Evolutionary conservation across 2,113 vertebrate genomes (phyloP), one percentile per base, ranked within the genome.

Genomic region (Leptocoma aspasia): DNA sequence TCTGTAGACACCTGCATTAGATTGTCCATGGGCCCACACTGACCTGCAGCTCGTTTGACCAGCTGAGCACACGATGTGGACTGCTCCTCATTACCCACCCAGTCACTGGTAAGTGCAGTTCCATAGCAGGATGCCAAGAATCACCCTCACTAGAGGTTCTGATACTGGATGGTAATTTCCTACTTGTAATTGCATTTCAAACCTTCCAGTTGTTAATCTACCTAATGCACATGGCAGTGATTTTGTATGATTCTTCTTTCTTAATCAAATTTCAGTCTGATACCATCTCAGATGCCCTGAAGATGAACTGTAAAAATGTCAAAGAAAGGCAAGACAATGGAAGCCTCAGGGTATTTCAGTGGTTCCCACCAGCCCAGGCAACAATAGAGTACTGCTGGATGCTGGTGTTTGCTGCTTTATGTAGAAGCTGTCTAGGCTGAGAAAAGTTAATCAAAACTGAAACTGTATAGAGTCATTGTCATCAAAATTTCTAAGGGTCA

Each of bases 201-300:
- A 69, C 13, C 53, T 80, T 37, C 41, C 72, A 37, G 71, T 16
- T 76, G 35, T 63, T 89, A 77, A 89, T 82, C 31, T 24, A 13
- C 54, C 71, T 86, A 72, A 92, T 52, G 82, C 42, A 79, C 21
- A 41, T 23, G 47, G n/a, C 45, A 83, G 72, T 81, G 89, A 77
- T 92, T 92, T 89, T 30, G 16, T 70, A 35, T 35, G 71, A 54
- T 73, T 92, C 72, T 80, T 72, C 39, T 88, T 86, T 89, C 41
- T 53, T 61, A 92, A 92, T 86, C 26, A 65, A 26, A 92, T 92
- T 91, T 54, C 68, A 69, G 50, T 37, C 54, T 69, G 71, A 61
- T 80, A 82, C 20, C 7, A 35, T 49, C 76, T 82, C 54, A 49
- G 82, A 72, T 8, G 15, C 13, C 72, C 15, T 2, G 2, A 35